A percentile compares a stretch with the other conserved stretches of the same genome.
Evolutionary conservation across 2,113 vertebrate genomes (phyloP).

Genomic region (Thoracochromis brauschi): DNA sequence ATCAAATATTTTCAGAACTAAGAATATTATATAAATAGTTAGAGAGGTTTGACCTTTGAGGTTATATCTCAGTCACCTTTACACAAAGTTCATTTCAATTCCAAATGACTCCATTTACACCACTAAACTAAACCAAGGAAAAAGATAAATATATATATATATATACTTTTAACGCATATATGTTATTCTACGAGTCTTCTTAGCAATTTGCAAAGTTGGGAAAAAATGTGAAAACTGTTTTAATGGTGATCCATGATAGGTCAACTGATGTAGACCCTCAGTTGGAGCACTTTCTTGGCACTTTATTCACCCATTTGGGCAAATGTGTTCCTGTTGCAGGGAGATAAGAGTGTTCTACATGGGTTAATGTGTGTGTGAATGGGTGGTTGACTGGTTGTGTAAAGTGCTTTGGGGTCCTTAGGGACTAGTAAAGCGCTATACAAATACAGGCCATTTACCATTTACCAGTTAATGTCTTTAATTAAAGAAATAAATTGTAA

Average conservation of each 20-base stretch:
- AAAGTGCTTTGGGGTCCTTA: not conserved
- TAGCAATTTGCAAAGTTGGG: not conserved
- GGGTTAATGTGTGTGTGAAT: not conserved
- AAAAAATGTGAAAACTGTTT: not conserved
- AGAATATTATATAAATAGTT: not conserved
- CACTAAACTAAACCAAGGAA: not conserved
- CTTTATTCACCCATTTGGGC: not conserved
- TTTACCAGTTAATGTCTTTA: not conserved
- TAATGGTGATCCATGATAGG: not conserved
- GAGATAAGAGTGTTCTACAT: not conserved
- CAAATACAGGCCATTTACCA: not conserved
- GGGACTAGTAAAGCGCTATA: not conserved
- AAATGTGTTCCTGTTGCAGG: not conserved
- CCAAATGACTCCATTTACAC: not conserved
- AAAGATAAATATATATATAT: not conserved
- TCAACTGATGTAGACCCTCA: not conserved
- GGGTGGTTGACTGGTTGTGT: not conserved
- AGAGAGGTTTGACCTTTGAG: not conserved
- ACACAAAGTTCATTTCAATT: not conserved
- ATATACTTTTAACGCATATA: not conserved
- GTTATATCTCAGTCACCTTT: not conserved
- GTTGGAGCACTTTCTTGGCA: not conserved
- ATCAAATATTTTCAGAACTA: not conserved
- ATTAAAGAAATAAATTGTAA: not conserved
- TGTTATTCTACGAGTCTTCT: not conserved